phyloP scores from a whole-genome alignment of 2,888 invertebrate species.

The Pherbina coryleti region DNA sequence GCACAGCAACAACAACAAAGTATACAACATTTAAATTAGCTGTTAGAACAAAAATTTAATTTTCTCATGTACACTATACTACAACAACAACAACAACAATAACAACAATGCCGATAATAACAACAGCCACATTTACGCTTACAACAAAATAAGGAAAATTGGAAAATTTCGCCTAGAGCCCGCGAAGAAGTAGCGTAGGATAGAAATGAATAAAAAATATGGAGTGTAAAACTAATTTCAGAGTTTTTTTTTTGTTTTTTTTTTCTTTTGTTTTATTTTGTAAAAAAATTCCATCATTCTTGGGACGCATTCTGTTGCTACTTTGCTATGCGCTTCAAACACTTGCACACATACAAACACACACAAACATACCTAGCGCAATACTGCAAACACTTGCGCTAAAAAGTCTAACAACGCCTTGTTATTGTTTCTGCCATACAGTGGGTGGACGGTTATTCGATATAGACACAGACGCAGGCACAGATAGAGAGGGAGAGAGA shows the following conservation, averaged over 20 bases:
- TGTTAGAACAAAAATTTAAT: slow-evolving; percentile 50
- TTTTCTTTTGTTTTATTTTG: slow-evolving; percentile 46
- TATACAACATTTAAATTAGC: slow-evolving; percentile 61
- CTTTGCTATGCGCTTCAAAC: slow-evolving; percentile 40
- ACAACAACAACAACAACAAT: slow-evolving; percentile 43
- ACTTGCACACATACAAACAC: slow-evolving; percentile 34
- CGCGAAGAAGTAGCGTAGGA: neutral
- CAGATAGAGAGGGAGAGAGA: too few relatives aligned
- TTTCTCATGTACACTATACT: slow-evolving; percentile 36
- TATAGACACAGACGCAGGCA: too few relatives aligned
- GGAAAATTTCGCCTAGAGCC: slow-evolving; percentile 57
- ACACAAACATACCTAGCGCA: slow-evolving; percentile 29
- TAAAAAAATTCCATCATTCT: slow-evolving; percentile 55
- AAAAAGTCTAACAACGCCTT: slow-evolving; percentile 66
- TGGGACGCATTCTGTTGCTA: slow-evolving; percentile 42
- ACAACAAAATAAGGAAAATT: slow-evolving; percentile 58
- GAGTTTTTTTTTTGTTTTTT: slow-evolving; percentile 51
- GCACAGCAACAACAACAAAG: slow-evolving; percentile 53
- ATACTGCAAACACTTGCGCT: slow-evolving; percentile 57
- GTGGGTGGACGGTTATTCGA: too few relatives aligned
- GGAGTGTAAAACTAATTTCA: slow-evolving; percentile 57
- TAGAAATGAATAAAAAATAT: slow-evolving; percentile 25
- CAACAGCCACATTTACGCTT: neutral
- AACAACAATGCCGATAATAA: slow-evolving; percentile 37
- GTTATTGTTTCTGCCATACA: neutral